These are phyloP conservation scores for Sipha flava DNA, from an alignment of 1,140 invertebrate species.

Conservation along the genomic window DNA sequence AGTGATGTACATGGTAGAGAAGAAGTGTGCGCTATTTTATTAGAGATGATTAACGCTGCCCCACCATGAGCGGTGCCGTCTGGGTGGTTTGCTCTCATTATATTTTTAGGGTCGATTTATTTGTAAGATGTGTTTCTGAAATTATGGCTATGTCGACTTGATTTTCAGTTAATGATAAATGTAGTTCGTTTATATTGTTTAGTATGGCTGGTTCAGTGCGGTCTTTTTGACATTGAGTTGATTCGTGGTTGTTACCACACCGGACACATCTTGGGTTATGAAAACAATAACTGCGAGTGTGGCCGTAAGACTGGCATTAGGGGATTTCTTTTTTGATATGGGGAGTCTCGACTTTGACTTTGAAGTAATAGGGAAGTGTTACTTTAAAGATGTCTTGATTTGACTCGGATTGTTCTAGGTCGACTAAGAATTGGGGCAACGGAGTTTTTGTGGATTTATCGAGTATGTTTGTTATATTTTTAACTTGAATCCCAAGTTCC, in stretches of 20 bases:
- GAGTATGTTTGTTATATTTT: background rate
- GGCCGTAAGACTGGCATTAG: constrained; percentile 35
- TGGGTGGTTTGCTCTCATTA: background rate
- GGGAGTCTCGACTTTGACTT: constrained; percentile 40
- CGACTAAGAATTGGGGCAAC: background rate
- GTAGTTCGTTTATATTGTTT: background rate
- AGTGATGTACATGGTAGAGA: background rate
- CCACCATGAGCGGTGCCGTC: background rate
- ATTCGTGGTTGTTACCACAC: constrained; percentile 5
- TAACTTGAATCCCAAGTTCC: background rate
- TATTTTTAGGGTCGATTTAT: background rate
- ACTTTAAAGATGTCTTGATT: background rate
- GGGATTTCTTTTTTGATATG: constrained; percentile 38
- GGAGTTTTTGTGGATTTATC: background rate
- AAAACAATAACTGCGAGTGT: constrained; percentile 3
- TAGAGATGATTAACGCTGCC: background rate
- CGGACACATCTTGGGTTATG: constrained; percentile 4
- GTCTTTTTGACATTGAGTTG: background rate
- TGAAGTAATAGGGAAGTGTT: background rate
- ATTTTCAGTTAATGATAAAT: background rate
- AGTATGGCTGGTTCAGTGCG: background rate
- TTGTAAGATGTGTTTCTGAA: background rate
- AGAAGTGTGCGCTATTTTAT: background rate
- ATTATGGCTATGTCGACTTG: background rate
- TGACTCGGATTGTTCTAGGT: background rate